Percentiles rank a stretch among this genome's conserved stretches.
Evolutionary conservation across 2,113 vertebrate genomes (phyloP).

Genomic region (Lophura nycthemera): DNA sequence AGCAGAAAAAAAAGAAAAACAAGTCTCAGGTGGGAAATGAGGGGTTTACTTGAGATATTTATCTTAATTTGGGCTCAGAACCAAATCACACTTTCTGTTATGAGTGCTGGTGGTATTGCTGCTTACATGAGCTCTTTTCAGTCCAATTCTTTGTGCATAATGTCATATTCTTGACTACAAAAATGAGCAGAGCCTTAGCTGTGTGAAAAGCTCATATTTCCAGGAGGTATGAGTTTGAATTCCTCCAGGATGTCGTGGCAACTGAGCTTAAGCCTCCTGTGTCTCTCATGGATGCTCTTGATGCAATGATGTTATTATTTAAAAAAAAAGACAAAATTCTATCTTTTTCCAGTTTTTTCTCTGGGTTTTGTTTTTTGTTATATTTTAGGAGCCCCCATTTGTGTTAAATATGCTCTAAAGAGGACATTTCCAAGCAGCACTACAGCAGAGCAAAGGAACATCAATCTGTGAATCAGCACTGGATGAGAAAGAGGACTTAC

Average conservation of each 20-base stretch:
- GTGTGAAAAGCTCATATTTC: neutral
- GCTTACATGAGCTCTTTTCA: neutral
- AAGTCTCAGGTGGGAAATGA: slow-evolving; percentile 13
- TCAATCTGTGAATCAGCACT: neutral
- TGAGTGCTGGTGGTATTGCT: neutral
- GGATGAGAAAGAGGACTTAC: neutral
- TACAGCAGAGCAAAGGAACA: neutral
- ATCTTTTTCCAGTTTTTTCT: neutral
- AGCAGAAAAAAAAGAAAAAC: neutral
- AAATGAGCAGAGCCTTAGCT: neutral
- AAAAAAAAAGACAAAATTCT: neutral
- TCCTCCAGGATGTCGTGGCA: neutral
- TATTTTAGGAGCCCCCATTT: neutral
- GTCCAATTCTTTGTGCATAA: neutral
- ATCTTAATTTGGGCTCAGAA: neutral
- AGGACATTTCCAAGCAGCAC: neutral
- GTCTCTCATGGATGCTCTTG: neutral
- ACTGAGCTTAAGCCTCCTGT: neutral
- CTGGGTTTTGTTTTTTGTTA: neutral
- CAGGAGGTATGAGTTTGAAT: neutral
- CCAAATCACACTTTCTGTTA: neutral
- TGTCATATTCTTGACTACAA: neutral
- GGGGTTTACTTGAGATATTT: neutral
- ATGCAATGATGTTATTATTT: neutral
- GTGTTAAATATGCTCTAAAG: neutral